These are phyloP conservation scores for Tamandua tetradactyla DNA, from an alignment of 2,797 vertebrate genomes.

Conservation along the genomic window DNA sequence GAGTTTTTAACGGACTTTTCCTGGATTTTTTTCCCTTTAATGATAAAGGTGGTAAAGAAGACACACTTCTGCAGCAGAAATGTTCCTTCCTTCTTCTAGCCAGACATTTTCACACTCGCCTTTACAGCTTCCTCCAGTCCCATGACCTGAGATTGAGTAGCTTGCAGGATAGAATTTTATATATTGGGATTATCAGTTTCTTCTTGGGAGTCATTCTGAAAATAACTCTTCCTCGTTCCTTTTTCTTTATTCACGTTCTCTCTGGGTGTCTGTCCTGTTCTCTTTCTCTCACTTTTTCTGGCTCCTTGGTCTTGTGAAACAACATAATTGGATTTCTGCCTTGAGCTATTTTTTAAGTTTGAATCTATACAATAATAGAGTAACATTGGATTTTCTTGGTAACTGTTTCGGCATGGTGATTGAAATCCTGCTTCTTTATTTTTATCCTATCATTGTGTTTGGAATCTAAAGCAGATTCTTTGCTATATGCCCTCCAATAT, in stretches of 20 bases:
- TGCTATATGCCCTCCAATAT: neutral
- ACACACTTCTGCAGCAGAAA: neutral
- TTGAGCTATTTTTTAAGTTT: constrained; percentile 42
- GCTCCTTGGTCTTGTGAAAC: neutral
- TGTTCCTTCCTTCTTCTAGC: constrained; percentile 60
- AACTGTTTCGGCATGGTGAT: neutral
- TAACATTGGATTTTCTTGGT: neutral
- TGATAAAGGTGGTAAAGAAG: constrained; percentile 36
- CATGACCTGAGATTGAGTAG: constrained; percentile 61
- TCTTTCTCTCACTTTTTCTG: neutral
- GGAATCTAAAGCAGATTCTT: constrained; percentile 36
- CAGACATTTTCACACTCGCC: constrained; percentile 58
- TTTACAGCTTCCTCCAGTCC: constrained; percentile 62
- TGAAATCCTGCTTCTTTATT: neutral
- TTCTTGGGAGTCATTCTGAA: constrained; percentile 27
- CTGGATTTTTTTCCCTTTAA: constrained; percentile 48
- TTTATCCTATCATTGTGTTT: neutral
- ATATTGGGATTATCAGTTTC: constrained; percentile 36
- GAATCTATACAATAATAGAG: neutral
- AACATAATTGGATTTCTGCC: neutral
- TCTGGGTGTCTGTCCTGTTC: neutral
- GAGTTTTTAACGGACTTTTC: constrained; percentile 37
- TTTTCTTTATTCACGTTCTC: neutral
- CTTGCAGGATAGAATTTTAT: constrained; percentile 68
- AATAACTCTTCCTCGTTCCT: neutral